phyloP scores from a whole-genome alignment of 2,888 invertebrate genomes.

The Drosophila stalkeri region DNA sequence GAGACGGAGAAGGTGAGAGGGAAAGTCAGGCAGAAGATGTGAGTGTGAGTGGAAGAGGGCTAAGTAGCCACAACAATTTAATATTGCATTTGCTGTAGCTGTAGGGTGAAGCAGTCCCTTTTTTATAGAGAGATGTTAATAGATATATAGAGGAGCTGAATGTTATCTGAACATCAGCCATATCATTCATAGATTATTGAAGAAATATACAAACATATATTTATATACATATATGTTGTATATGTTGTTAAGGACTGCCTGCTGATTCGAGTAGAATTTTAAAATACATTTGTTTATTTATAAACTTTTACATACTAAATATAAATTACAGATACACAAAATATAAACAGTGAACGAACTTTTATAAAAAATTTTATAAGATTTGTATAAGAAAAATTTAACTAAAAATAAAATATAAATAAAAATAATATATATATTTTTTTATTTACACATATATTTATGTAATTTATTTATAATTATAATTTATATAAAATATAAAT shows the following conservation, averaged over 20 bases:
- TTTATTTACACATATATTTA: too few relatives aligned
- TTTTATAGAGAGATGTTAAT: not conserved
- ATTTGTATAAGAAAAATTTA: too few relatives aligned
- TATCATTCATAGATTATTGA: not conserved
- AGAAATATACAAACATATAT: not conserved
- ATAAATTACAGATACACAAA: not conserved
- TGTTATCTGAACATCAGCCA: not conserved
- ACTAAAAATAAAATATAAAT: too few relatives aligned
- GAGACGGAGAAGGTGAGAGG: not conserved
- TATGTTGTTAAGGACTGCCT: not conserved
- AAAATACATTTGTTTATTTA: not conserved
- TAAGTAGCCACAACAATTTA: constrained; percentile 11
- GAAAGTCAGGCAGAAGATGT: too few relatives aligned
- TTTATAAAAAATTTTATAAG: too few relatives aligned
- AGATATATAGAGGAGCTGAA: too few relatives aligned
- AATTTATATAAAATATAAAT: too few relatives aligned
- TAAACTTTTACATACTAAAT: not conserved
- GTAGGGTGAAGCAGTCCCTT: constrained; percentile 7
- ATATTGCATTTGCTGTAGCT: not conserved
- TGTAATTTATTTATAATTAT: too few relatives aligned
- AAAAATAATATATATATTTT: too few relatives aligned
- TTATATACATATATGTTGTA: not conserved
- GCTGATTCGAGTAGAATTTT: not conserved
- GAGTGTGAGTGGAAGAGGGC: not conserved
- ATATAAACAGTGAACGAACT: not conserved